phyloP scores from a whole-genome alignment of 2,797 vertebrate species.

The Melanotaenia boesemani region DNA sequence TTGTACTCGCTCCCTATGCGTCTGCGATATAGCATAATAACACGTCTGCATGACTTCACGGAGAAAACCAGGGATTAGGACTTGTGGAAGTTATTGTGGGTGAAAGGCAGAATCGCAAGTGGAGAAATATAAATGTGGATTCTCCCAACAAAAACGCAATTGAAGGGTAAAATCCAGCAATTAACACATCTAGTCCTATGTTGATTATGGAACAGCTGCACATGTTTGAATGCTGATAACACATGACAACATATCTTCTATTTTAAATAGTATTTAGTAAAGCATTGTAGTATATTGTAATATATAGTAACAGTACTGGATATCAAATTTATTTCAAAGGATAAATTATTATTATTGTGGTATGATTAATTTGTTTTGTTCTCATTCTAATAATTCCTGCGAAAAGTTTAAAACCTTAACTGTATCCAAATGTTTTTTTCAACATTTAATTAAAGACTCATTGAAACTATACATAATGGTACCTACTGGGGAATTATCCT shows the following conservation, averaged over 20 bases:
- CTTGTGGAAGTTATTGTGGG: slow-evolving; percentile 60
- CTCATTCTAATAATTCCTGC: background rate
- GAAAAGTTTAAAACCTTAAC: slow-evolving; percentile 21
- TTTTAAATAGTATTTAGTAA: slow-evolving; percentile 10
- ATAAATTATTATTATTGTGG: slow-evolving; percentile 1
- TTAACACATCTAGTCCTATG: slow-evolving; percentile 66
- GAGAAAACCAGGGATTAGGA: slow-evolving; percentile 67
- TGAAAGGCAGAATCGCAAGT: slow-evolving; percentile 59
- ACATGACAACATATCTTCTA: slow-evolving; percentile 30
- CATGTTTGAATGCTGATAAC: slow-evolving; percentile 40
- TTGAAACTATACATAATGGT: background rate
- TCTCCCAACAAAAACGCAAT: slow-evolving; percentile 33
- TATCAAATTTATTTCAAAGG: slow-evolving; percentile 35
- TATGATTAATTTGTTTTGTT: slow-evolving; percentile 5
- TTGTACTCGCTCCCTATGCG: slow-evolving; percentile 38
- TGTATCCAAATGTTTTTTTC: background rate
- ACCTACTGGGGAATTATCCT: background rate
- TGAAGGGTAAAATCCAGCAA: slow-evolving; percentile 62
- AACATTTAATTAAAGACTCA: background rate
- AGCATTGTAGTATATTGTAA: too few relatives aligned
- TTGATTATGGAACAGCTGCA: slow-evolving; percentile 55
- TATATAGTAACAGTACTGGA: background rate
- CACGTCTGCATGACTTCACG: slow-evolving; percentile 39
- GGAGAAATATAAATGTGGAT: slow-evolving; percentile 53
- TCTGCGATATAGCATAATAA: slow-evolving; percentile 63